Evolutionary conservation across 2,797 vertebrate genomes (phyloP), one percentile per base, ranked within the genome.

Genomic region (Yasuhikotakia modesta): DNA sequence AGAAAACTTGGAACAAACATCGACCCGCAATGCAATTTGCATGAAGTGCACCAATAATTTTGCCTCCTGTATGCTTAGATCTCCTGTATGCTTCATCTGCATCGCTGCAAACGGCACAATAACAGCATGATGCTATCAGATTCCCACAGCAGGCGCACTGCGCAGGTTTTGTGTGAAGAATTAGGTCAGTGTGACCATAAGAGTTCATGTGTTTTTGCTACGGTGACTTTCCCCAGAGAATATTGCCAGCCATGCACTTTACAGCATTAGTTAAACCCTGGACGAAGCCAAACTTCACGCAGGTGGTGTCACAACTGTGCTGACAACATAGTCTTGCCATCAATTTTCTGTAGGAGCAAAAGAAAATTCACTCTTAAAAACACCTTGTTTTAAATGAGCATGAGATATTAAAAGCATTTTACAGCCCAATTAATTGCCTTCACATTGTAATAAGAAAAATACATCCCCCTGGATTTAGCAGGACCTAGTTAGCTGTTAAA

Each of bases 211-310:
- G 60, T 65, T 70, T 58, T 17, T 69, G 70, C 63, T 57, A 79
- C 46, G 61, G 79, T 82, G 78, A 80, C 76, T 69, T 79, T 84
- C 60, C 67, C 63, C 52, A 32, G 50, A 79, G 55, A 78, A 71
- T 79, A 77, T 39, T 53, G 81, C 82, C 48, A 79, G 79, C 66
- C 70, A 35, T 78, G 84, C 73, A 76, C 76, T 81, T 74, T 74
- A 70, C 48, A 70, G 81, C 73, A 84, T 86, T 82, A 81, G 76
- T 63, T 72, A 81, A 66, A 53, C 77, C 19, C 46, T 14, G 46
- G 69, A 65, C 78, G 66, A 85, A 72, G 68, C 57, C 71, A 70
- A 81, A 53, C 82, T 63, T 52, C 58, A 73, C 10, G 75, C 48
- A 79, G 71, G 16, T 66, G 67, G 64, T 81, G 53, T 57, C 79